phyloP scores from a whole-genome alignment of 2,888 invertebrate genomes.

The Aporophyla nigra region DNA sequence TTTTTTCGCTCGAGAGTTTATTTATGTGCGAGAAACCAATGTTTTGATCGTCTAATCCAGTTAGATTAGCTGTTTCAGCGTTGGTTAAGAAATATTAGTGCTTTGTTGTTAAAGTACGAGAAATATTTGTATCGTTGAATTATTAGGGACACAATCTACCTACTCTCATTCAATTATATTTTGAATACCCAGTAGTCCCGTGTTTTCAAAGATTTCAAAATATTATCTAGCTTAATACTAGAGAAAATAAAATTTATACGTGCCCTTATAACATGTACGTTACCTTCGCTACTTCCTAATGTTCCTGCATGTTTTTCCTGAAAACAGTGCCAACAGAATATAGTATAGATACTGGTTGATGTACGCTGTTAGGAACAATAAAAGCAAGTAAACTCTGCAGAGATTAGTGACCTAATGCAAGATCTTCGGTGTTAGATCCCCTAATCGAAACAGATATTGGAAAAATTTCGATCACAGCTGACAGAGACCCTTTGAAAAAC shows the following conservation, averaged over 20 bases:
- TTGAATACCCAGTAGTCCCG: neutral
- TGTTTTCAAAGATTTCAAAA: neutral
- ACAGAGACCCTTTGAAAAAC: neutral
- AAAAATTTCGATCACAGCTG: neutral
- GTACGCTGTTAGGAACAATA: too few species aligned
- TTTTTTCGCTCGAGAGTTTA: slow-evolving; percentile 42
- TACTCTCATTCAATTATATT: neutral
- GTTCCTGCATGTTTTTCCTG: slow-evolving; percentile 26
- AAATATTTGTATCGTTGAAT: neutral
- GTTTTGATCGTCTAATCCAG: slow-evolving; percentile 19
- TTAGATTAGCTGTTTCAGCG: neutral
- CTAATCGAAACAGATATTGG: too few species aligned
- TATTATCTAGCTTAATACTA: neutral
- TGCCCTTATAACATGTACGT: slow-evolving; percentile 17
- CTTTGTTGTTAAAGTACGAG: neutral
- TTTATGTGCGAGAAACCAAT: slow-evolving; percentile 34
- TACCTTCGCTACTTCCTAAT: slow-evolving; percentile 29
- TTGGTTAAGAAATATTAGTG: neutral
- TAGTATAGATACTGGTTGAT: neutral
- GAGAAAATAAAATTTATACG: neutral
- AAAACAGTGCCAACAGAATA: slow-evolving; percentile 20
- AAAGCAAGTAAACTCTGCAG: neutral
- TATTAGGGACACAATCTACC: neutral
- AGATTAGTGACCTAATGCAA: neutral
- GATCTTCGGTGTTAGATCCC: neutral